A percentile compares a stretch with the other conserved stretches of the same genome.
Evolutionary conservation across 2,113 vertebrate species (phyloP).

Genomic region (Clarias magur): DNA sequence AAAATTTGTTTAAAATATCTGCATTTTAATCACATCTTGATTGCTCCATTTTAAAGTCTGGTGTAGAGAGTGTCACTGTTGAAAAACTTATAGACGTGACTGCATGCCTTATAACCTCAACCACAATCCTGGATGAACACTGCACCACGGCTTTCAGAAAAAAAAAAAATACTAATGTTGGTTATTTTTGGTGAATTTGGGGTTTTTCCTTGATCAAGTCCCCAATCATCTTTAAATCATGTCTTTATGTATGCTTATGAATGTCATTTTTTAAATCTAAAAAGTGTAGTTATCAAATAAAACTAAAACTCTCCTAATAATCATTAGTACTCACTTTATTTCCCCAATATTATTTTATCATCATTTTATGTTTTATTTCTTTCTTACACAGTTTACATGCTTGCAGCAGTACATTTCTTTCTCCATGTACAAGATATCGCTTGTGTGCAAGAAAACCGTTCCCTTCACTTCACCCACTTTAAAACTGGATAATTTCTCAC

Average conservation of each 20-base stretch:
- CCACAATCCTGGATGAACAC: too few relatives aligned
- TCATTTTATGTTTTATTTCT: too few relatives aligned
- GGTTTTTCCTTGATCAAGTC: neutral
- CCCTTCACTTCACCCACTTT: neutral
- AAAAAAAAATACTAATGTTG: neutral
- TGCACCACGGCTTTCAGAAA: too few relatives aligned
- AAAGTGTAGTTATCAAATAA: neutral
- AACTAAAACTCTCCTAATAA: neutral
- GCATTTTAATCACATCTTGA: too few relatives aligned
- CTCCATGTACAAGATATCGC: neutral
- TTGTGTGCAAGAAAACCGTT: neutral
- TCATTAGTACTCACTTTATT: neutral
- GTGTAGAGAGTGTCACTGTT: too few relatives aligned
- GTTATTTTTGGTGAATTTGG: neutral
- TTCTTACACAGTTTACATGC: neutral
- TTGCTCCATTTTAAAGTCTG: too few relatives aligned
- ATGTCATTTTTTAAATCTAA: neutral
- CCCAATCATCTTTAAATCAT: neutral
- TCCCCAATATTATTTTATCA: too few relatives aligned
- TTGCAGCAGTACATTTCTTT: neutral
- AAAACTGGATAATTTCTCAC: slow-evolving; percentile 16
- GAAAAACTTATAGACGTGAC: too few relatives aligned
- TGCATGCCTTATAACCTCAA: too few relatives aligned
- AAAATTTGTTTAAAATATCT: too few relatives aligned
- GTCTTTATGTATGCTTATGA: neutral